Percentiles rank a stretch among this genome's conserved stretches.
Evolutionary conservation across 2,888 invertebrate genomes (phyloP).

Genomic region (Lypha dubia): DNA sequence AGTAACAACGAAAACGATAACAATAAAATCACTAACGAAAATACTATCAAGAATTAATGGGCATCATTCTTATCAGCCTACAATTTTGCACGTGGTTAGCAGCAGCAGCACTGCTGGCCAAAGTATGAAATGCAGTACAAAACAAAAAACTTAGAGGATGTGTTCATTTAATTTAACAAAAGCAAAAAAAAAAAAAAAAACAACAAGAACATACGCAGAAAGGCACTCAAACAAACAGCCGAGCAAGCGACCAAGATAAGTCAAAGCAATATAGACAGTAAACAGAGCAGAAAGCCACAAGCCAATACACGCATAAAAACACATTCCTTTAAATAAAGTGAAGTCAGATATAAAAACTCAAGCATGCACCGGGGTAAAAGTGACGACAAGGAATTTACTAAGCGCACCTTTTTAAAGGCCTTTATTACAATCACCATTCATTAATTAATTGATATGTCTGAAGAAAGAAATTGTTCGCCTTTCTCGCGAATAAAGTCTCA

Average conservation of each 20-base stretch:
- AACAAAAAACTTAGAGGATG: conserved; percentile 15
- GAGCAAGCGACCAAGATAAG: conserved; percentile 30
- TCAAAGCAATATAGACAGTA: conserved; percentile 46
- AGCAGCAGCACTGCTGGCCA: conserved; percentile 16
- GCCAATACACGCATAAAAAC: too few relatives aligned
- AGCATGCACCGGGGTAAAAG: neutral
- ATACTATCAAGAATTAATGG: conserved; percentile 21
- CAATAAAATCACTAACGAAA: conserved; percentile 15
- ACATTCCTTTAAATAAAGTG: conserved; percentile 59
- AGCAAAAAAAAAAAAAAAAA: too few relatives aligned
- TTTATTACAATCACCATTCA: too few relatives aligned
- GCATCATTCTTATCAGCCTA: conserved; percentile 34
- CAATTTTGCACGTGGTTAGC: conserved; percentile 61
- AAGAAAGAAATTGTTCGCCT: too few relatives aligned
- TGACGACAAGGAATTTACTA: too few relatives aligned
- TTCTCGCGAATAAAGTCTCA: too few relatives aligned
- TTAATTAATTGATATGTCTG: too few relatives aligned
- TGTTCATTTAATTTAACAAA: neutral
- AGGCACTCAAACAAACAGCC: conserved; percentile 15
- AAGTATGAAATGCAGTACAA: conserved; percentile 4
- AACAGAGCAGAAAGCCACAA: conserved; percentile 68
- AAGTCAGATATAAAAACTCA: conserved; percentile 19
- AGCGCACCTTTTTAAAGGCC: too few relatives aligned
- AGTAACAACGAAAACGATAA: neutral
- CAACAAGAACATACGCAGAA: too few relatives aligned